These are phyloP conservation scores for Trissolcus brochymenae DNA, from an alignment of 2,888 invertebrate species.

Conservation along the genomic window DNA sequence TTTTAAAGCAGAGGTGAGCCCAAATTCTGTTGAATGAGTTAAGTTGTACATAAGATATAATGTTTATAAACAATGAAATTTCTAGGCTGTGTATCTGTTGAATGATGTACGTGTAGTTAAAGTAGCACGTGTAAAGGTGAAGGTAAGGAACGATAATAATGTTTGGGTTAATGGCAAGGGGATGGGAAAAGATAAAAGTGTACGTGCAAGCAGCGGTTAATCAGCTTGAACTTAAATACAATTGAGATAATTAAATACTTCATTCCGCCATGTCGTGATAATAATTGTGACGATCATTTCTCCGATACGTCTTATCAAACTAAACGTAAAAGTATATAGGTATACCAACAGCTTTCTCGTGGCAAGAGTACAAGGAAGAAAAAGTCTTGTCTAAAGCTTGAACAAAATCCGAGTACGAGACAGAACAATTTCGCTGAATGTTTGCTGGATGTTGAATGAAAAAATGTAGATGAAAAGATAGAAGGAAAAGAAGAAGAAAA, in stretches of 20 bases:
- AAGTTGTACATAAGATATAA: neutral
- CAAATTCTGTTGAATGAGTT: too few relatives aligned
- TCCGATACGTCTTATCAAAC: conserved; percentile 9
- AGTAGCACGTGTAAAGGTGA: conserved; percentile 48
- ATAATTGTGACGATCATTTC: conserved; percentile 17
- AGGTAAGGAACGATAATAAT: conserved; percentile 49
- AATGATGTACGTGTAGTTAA: conserved; percentile 13
- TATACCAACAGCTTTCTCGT: too few relatives aligned
- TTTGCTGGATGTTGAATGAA: neutral
- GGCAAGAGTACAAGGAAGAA: neutral
- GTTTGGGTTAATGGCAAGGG: conserved; percentile 45
- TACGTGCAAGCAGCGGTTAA: conserved; percentile 24
- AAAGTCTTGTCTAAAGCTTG: neutral
- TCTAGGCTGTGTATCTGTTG: neutral
- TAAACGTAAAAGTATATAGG: neutral
- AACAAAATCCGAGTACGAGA: neutral
- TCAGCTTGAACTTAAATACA: conserved; percentile 36
- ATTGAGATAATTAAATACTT: conserved; percentile 51
- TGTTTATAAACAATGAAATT: conserved; percentile 4
- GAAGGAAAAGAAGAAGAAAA: conserved; percentile 23
- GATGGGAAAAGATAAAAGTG: conserved; percentile 22
- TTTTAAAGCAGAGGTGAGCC: too few relatives aligned
- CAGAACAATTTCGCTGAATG: too few relatives aligned
- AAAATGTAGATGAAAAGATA: neutral
- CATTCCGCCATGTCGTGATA: conserved; percentile 34